These are phyloP conservation scores for Falco cherrug DNA, from an alignment of 2,797 vertebrate genomes.

Conservation along the genomic window DNA sequence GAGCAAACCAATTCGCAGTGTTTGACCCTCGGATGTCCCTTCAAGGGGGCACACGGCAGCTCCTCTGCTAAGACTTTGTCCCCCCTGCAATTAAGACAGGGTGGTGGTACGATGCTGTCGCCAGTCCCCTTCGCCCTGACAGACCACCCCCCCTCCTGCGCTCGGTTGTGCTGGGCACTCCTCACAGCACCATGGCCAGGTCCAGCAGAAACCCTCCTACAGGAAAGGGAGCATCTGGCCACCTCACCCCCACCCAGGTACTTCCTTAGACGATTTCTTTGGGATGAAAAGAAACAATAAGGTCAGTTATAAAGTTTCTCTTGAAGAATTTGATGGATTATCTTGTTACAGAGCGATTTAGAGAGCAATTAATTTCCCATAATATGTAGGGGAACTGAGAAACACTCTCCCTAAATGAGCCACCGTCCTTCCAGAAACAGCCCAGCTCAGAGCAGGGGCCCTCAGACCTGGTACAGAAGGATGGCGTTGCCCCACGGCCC, in stretches of 20 bases:
- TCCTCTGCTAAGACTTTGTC: not conserved
- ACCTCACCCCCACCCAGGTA: not conserved
- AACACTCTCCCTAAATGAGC: not conserved
- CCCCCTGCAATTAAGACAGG: not conserved
- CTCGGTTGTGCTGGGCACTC: fast-evolving
- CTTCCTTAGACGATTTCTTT: not conserved
- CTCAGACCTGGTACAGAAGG: not conserved
- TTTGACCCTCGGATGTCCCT: not conserved
- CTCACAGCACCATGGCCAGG: not conserved
- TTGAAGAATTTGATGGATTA: not conserved
- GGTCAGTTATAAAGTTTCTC: not conserved
- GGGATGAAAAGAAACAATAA: not conserved
- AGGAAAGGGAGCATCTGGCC: not conserved
- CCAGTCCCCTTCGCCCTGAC: not conserved
- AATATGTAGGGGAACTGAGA: not conserved
- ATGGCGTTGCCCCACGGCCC: not conserved
- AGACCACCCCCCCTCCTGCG: not conserved
- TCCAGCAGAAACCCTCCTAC: fast-evolving
- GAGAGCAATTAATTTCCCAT: not conserved
- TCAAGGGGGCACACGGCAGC: not conserved
- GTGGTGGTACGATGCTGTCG: fast-evolving
- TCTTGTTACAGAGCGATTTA: not conserved
- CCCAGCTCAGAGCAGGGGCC: not conserved
- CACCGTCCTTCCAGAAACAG: not conserved
- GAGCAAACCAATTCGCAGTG: not conserved